Conservation (phyloP, 2,113 vertebrate genomes). For the Noctilio leporinus region DNA sequence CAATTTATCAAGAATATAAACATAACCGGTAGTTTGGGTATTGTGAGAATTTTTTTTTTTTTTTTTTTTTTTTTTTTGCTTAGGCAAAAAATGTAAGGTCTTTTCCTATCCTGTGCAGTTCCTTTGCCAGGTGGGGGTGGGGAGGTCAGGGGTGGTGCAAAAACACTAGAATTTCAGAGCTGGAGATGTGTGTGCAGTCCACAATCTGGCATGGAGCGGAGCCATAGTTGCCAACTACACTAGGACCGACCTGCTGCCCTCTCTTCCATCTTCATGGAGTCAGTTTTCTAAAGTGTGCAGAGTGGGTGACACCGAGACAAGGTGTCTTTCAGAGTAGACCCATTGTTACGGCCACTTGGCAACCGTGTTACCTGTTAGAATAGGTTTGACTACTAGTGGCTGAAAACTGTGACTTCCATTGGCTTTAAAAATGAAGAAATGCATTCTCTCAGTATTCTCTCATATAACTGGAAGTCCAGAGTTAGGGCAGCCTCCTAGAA, state of each 20-base stretch:
- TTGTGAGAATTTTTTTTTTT: background rate
- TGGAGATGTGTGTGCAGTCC: background rate
- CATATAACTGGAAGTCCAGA: slow-evolving; percentile 17
- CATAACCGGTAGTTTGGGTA: background rate
- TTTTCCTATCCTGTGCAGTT: background rate
- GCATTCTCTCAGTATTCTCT: slow-evolving; percentile 23
- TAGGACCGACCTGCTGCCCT: no score
- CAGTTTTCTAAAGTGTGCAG: background rate
- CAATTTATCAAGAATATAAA: background rate
- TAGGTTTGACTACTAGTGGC: background rate
- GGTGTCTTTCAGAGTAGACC: background rate
- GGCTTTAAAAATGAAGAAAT: slow-evolving; percentile 23
- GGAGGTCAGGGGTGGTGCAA: no score
- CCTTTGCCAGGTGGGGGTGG: no score
- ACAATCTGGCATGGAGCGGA: no score
- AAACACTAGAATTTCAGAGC: background rate
- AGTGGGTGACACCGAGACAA: background rate
- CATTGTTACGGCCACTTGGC: background rate
- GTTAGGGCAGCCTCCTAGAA: background rate
- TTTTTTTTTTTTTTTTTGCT: slow-evolving; percentile 23
- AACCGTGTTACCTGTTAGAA: background rate
- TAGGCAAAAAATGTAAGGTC: background rate
- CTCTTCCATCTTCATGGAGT: background rate
- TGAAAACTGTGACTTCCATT: background rate
- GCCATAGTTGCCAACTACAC: no score